Percentiles rank a stretch among this genome's conserved stretches.
Evolutionary conservation across 2,888 invertebrate species (phyloP).

Genomic region (Athripsodes cinereus): DNA sequence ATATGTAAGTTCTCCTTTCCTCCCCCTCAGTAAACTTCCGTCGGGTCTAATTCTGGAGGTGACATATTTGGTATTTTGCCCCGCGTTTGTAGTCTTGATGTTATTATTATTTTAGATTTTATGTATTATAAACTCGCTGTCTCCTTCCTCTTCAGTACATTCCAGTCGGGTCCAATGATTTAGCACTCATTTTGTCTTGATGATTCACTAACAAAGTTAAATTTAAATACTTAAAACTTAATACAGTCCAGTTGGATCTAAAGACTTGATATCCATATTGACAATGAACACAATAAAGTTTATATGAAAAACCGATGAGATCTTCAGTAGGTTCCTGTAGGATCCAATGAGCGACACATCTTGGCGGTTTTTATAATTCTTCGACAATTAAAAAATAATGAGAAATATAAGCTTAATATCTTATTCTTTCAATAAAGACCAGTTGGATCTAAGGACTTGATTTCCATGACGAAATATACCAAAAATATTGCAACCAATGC

Average conservation of each 20-base stretch:
- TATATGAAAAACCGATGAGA: background rate
- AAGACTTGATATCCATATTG: conserved; percentile 15
- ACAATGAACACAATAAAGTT: background rate
- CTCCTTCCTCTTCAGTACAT: conserved; percentile 17
- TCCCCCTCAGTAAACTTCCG: conserved; percentile 19
- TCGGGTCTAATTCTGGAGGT: conserved; percentile 16
- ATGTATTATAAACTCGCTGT: background rate
- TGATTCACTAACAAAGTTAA: background rate
- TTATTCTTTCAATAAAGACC: conserved; percentile 18
- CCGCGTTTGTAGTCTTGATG: background rate
- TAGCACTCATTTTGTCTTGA: conserved; percentile 12
- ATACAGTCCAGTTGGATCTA: conserved; percentile 22
- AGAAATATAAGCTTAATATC: background rate
- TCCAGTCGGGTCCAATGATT: conserved; percentile 23
- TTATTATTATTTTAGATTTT: too few relatives aligned
- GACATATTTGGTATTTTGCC: conserved; percentile 10
- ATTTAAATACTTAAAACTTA: background rate
- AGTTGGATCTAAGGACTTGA: conserved; percentile 18
- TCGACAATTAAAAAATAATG: background rate
- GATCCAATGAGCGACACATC: conserved; percentile 12
- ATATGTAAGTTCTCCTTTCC: background rate
- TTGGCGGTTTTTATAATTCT: too few relatives aligned
- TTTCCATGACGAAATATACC: conserved; percentile 7
- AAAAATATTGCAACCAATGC: background rate
- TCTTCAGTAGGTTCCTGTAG: conserved; percentile 19